phyloP scores from a whole-genome alignment of 1,140 invertebrate species.

The Ceratina australensis region DNA sequence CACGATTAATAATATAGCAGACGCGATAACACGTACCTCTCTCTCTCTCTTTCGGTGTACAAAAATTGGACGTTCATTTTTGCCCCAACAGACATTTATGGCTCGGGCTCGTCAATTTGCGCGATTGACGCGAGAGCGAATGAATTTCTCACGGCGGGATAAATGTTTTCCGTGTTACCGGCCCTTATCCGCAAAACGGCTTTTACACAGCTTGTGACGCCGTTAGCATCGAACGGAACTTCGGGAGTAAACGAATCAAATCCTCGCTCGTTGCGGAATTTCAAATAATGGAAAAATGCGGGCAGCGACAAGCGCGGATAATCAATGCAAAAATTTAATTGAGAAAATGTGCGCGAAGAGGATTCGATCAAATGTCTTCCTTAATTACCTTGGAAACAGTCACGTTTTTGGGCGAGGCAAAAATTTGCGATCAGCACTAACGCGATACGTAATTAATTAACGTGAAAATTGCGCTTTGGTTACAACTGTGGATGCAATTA shows the following conservation, averaged over 20 bases:
- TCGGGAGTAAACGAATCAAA: too few species aligned
- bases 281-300: too few species aligned
- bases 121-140: not conserved
- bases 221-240: too few species aligned
- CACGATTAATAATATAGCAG: conserved; percentile 33
- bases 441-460: not conserved
- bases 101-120: not conserved
- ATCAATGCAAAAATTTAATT: not conserved
- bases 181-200: not conserved
- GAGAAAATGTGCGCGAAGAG: not conserved
- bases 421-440: not conserved
- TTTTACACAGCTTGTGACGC: not conserved
- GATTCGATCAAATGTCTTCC: too few species aligned
- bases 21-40: conserved; percentile 9
- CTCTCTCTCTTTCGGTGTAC: not conserved
- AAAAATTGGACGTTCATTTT: conserved; percentile 25
- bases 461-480: not conserved
- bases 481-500: not conserved
- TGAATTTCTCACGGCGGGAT: not conserved
- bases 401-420: not conserved
- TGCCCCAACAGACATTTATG: not conserved
- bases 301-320: too few species aligned
- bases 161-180: not conserved
- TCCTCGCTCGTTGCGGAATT: too few species aligned
- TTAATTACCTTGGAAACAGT: not conserved